phyloP scores from a whole-genome alignment of 2,113 vertebrate species.

The Catagonus wagneri region DNA sequence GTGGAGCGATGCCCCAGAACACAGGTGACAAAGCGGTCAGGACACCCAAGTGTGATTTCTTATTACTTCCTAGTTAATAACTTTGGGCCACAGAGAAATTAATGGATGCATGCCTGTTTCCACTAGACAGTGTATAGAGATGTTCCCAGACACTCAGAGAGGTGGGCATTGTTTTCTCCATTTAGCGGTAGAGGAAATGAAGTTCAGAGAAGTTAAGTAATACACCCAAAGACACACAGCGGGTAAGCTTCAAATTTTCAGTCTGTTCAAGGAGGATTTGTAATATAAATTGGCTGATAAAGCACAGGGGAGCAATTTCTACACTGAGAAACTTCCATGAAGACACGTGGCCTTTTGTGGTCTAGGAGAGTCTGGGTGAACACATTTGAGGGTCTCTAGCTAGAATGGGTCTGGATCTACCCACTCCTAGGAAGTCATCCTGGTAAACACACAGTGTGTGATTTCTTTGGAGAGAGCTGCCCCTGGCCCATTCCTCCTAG shows the following conservation, averaged over 20 bases:
- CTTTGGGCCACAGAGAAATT: background rate
- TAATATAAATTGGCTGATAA: background rate
- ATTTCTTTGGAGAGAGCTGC: background rate
- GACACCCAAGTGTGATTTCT: conserved; percentile 10
- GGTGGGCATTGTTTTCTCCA: background rate
- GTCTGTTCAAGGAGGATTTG: background rate
- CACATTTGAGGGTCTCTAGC: background rate
- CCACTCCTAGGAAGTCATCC: background rate
- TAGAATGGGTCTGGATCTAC: background rate
- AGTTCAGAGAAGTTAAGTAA: background rate
- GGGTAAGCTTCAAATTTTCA: background rate
- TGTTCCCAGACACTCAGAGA: background rate
- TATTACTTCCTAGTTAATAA: background rate
- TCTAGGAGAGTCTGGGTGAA: background rate
- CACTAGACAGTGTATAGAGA: background rate
- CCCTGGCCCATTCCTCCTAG: background rate
- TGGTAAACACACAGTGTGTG: background rate
- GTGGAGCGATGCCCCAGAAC: background rate
- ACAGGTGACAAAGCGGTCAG: too few species aligned
- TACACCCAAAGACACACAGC: background rate
- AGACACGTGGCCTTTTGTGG: background rate
- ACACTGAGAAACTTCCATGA: background rate
- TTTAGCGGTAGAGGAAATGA: background rate
- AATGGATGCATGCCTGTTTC: background rate
- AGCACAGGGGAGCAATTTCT: background rate